phyloP scores from a whole-genome alignment of 30 jellyfish, hydroid and myxozoan species.

The Nemopilema nomurai region DNA sequence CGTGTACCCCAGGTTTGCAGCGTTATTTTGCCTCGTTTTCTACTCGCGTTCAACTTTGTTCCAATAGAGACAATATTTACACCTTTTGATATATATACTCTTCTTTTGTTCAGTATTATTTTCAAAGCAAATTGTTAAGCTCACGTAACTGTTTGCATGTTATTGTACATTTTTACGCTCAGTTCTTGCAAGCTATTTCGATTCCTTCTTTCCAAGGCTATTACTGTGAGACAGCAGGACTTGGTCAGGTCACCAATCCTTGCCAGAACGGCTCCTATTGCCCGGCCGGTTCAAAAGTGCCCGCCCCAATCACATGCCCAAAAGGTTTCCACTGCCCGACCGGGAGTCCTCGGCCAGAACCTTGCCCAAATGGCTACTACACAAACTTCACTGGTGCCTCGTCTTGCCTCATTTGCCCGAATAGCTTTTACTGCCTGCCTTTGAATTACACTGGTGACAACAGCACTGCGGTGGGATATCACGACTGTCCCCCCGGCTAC shows the following conservation, averaged over 20 bases:
- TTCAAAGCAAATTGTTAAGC: too few relatives aligned
- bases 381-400: slow-evolving; percentile 91
- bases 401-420: slow-evolving; percentile 78
- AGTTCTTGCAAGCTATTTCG: too few relatives aligned
- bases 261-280: slow-evolving; percentile 95
- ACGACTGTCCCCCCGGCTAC: slow-evolving; percentile 85
- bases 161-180: not conserved
- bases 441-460: slow-evolving; percentile 62
- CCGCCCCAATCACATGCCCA: slow-evolving; percentile 88
- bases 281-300: slow-evolving; percentile 88
- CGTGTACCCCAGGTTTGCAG: slow-evolving; percentile 89
- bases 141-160: not conserved
- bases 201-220: slow-evolving; percentile 59
- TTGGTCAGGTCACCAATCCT: slow-evolving; percentile 65
- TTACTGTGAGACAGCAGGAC: slow-evolving; percentile 92
- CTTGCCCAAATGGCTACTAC: slow-evolving; percentile 82
- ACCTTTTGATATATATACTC: too few relatives aligned
- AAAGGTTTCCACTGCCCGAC: slow-evolving; percentile 95
- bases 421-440: slow-evolving; percentile 87
- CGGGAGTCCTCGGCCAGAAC: slow-evolving; percentile 92
- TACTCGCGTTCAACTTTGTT: not conserved
- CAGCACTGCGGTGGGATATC: slow-evolving; percentile 61
- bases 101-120: too few relatives aligned
- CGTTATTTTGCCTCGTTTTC: not conserved
- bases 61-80: too few relatives aligned